Evolutionary conservation across 1,140 invertebrate species (phyloP).

Genomic region (Drosophila gunungcola): DNA sequence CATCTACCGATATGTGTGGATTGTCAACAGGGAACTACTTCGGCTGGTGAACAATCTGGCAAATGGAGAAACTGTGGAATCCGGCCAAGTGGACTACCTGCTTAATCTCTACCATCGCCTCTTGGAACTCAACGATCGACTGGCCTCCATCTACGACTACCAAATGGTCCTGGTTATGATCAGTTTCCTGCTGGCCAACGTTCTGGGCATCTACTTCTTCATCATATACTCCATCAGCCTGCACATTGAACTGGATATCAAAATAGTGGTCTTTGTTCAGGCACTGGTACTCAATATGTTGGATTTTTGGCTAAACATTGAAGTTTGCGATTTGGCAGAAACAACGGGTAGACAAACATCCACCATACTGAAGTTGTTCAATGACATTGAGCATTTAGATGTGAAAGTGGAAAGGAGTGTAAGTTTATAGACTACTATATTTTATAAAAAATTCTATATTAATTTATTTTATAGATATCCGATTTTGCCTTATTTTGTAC

Average conservation of each 20-base stretch:
- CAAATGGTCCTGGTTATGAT: conserved; percentile 1
- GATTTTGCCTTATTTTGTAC: conserved; percentile 44
- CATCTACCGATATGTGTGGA: conserved; percentile 51
- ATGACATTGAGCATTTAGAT: conserved; percentile 16
- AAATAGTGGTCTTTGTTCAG: background rate
- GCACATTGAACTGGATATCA: background rate
- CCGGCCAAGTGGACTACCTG: background rate
- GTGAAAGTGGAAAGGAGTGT: conserved; percentile 29
- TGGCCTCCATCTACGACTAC: background rate
- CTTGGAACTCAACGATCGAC: background rate
- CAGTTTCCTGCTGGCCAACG: background rate
- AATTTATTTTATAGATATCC: background rate
- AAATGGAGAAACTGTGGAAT: background rate
- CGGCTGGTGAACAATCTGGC: conserved; percentile 8
- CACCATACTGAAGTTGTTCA: conserved; percentile 44
- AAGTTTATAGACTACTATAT: background rate
- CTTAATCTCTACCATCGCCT: background rate
- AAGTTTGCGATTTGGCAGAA: conserved; percentile 40
- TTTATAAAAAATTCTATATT: background rate
- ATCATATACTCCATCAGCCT: conserved; percentile 1
- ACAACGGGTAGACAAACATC: conserved; percentile 26
- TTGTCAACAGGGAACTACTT: conserved; percentile 35
- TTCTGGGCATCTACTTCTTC: conserved; percentile 3
- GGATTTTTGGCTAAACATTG: conserved; percentile 56
- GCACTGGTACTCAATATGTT: conserved; percentile 30